Percentiles rank a stretch among this genome's conserved stretches.
These are phyloP conservation scores for Heliconius charithonia DNA, from an alignment of 2,888 invertebrate genomes.

Conservation along the genomic window DNA sequence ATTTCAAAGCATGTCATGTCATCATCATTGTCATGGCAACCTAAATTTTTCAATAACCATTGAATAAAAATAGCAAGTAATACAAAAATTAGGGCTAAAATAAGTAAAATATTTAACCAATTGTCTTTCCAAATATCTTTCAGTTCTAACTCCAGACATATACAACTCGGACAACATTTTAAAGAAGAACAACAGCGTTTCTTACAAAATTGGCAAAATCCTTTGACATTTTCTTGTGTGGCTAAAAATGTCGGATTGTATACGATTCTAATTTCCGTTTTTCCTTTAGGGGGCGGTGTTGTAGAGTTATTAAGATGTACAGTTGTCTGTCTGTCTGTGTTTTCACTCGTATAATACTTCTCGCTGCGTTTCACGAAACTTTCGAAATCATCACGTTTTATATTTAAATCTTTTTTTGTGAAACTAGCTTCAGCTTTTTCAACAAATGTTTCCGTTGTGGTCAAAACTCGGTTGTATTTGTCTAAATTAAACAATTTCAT, in stretches of 20 bases:
- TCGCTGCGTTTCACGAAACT: slow-evolving; percentile 78
- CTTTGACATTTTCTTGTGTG: slow-evolving; percentile 56
- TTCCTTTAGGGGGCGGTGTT: slow-evolving; percentile 52
- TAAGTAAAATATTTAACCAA: slow-evolving; percentile 73
- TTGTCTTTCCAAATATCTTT: slow-evolving; percentile 71
- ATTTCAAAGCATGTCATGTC: slow-evolving; percentile 66
- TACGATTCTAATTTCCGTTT: slow-evolving; percentile 76
- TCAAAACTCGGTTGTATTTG: slow-evolving; percentile 73
- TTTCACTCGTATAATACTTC: slow-evolving; percentile 71
- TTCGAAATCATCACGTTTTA: slow-evolving; percentile 69
- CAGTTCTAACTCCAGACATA: slow-evolving; percentile 69
- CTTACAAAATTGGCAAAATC: slow-evolving; percentile 69
- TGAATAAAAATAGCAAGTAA: slow-evolving; percentile 68
- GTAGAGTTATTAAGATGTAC: slow-evolving; percentile 61
- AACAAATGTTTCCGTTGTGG: slow-evolving; percentile 73
- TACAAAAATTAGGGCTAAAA: slow-evolving; percentile 68
- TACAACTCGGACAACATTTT: slow-evolving; percentile 71
- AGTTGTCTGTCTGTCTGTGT: slow-evolving; percentile 64
- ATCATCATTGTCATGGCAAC: slow-evolving; percentile 55
- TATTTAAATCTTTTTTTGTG: slow-evolving; percentile 67
- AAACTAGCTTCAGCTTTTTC: slow-evolving; percentile 73
- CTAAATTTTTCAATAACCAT: slow-evolving; percentile 62
- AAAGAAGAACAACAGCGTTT: slow-evolving; percentile 67
- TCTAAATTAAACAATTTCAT: slow-evolving; percentile 75
- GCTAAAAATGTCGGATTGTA: slow-evolving; percentile 77